Conservation (phyloP, 2,113 vertebrate genomes). For the Eublepharis macularius region DNA sequence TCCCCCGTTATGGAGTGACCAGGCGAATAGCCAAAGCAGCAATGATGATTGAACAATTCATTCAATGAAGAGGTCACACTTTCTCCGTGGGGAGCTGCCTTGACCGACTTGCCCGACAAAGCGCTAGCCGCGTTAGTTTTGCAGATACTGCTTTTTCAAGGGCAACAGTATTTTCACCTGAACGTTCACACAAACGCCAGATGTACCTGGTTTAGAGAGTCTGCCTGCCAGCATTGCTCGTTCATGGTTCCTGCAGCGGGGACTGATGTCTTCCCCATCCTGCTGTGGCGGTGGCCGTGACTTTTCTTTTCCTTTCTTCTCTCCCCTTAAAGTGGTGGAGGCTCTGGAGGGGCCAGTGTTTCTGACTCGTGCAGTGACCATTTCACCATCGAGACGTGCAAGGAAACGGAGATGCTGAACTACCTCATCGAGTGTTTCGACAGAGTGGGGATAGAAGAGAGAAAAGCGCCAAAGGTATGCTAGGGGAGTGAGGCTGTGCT, state of each 20-base stretch:
- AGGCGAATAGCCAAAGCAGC: no score
- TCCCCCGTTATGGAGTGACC: no score
- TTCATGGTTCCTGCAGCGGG: no score
- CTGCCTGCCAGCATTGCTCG: no score
- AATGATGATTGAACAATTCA: no score
- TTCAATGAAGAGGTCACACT: no score
- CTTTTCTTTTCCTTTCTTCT: neutral
- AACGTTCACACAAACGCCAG: no score
- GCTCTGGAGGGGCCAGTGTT: constrained; percentile 81
- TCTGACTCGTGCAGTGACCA: constrained; percentile 91
- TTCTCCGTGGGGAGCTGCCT: no score
- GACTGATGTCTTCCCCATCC: neutral
- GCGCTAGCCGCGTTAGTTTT: no score
- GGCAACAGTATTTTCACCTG: no score
- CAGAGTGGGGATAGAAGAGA: constrained; percentile 98
- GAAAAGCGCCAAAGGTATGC: constrained; percentile 96
- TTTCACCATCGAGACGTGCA: constrained; percentile 95
- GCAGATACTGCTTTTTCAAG: no score
- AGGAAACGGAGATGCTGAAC: constrained; percentile 99
- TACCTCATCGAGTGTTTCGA: constrained; percentile 99
- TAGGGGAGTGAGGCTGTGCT: neutral
- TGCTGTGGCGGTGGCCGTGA: neutral
- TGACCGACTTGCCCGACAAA: no score
- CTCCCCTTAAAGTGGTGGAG: constrained; percentile 71
- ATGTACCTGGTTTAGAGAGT: neutral